Base-by-base conservation (phyloP, 1,140 invertebrate species). In the Nebria ingens region DNA sequence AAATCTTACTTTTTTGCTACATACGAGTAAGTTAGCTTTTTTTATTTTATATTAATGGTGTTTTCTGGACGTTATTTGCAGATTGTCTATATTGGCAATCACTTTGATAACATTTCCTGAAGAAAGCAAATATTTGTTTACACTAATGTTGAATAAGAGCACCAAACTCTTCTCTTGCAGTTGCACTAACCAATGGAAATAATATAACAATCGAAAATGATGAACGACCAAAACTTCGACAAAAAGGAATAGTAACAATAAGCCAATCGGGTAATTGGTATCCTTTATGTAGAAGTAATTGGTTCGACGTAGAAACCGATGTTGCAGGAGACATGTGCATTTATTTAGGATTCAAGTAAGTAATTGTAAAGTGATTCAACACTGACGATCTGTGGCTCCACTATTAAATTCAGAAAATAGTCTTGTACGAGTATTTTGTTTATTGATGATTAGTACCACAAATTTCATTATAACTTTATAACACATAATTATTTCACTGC, bases 131-230 rank as follows among this genome's bases (percentile, higher is more conserved):
- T 17, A 19, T 20, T 13, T 51, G 50, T 51, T 4, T 6, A 19
- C 45, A 9, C 6, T 6, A 49, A 12, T 6, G 6, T 19, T 51
- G 9, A 3, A 51, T n/a, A n/a, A n/a, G n/a, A n/a, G n/a, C n/a
- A n/a, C n/a, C n/a, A n/a, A n/a, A n/a, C n/a, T n/a, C n/a, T 34
- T 34, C 60, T 23, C 49, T 75, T 75, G 55, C 64, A 87, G 85
- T 79, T 70, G 69, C 81, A 19, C 65, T 87, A 22, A 79, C 81
- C 1, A 76, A 85, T 68, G 83, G 81, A 1, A 66, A 75, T 21
- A 72, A 72, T 23, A 65, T 88, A 4, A 61, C 68, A 29, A 62
- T 79, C 34, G 81, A 86, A 61, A 63, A 71, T 23, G 79, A 84
- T 54, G 68, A 71, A 49, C 71, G 72, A 57, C 81, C 85, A 3